A percentile compares a stretch with the other conserved stretches of the same genome.
phyloP scores from a whole-genome alignment of 2,888 invertebrate species.

The Pyrrhosoma nymphula region DNA sequence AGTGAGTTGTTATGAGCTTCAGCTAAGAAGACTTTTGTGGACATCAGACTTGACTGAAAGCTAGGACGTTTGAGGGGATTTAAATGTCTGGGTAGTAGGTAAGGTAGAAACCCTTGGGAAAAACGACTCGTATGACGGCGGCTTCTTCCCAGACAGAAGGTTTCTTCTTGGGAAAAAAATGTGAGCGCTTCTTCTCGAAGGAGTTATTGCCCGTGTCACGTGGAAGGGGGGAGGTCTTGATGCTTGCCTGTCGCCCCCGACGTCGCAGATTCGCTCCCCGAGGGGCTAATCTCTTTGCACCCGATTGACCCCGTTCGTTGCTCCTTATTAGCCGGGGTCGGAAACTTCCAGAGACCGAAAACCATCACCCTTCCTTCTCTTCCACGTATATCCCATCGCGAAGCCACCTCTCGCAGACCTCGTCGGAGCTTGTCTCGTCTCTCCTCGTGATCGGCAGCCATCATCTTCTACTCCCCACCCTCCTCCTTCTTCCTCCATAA shows the following conservation, averaged over 20 bases:
- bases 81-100: no score
- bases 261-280: not conserved
- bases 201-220: not conserved
- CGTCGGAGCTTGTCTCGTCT: not conserved
- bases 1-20: no score
- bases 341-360: not conserved
- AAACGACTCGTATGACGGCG: no score
- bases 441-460: not conserved
- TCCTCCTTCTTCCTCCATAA: not conserved
- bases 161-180: not conserved
- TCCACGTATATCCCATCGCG: not conserved
- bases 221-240: not conserved
- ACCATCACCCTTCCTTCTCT: not conserved
- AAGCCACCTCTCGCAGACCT: not conserved
- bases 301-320: not conserved
- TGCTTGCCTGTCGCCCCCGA: not conserved
- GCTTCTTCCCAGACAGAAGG: not conserved
- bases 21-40: no score
- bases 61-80: no score
- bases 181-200: not conserved
- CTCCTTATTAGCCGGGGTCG: slow-evolving; percentile 31
- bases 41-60: no score
- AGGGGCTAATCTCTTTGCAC: slow-evolving; percentile 45
- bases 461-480: no score
- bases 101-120: no score